phyloP scores from a whole-genome alignment of 2,113 vertebrate genomes.

The Dermatemys mawii region DNA sequence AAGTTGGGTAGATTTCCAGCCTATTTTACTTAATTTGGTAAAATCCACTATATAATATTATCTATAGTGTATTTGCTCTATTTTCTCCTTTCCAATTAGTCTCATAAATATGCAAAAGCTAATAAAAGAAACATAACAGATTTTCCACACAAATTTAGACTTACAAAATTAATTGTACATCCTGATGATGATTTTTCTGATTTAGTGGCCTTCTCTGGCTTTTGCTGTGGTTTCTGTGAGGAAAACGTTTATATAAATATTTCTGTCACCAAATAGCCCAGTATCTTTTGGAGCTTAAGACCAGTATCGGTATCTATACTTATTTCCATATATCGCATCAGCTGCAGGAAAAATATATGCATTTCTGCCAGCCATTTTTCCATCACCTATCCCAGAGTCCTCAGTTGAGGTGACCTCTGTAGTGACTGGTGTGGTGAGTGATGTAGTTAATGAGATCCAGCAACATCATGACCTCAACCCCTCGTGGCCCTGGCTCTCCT shows the following conservation, averaged over 20 bases:
- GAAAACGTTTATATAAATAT: not conserved
- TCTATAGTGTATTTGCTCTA: accelerated
- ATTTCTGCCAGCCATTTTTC: slow-evolving; percentile 48
- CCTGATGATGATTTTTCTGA: not conserved
- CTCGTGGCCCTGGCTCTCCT: slow-evolving; percentile 72
- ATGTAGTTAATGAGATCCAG: slow-evolving; percentile 86
- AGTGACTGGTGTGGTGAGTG: slow-evolving; percentile 76
- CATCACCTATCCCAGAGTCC: slow-evolving; percentile 26
- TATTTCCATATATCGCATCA: not conserved
- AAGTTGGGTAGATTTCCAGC: not conserved
- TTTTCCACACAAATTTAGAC: not conserved
- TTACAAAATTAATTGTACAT: not conserved
- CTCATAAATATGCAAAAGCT: not conserved
- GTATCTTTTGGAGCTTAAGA: not conserved
- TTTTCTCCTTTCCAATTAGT: not conserved
- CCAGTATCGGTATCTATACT: not conserved
- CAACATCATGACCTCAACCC: slow-evolving; percentile 81
- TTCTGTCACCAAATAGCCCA: not conserved
- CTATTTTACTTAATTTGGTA: not conserved
- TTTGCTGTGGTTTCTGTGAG: not conserved
- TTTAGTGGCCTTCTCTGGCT: not conserved
- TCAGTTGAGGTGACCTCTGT: slow-evolving; percentile 74
- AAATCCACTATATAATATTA: not conserved
- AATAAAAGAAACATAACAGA: not conserved
- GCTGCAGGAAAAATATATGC: not conserved